A percentile compares a stretch with the other conserved stretches of the same genome.
Conservation (phyloP, 2,888 invertebrate species). For the Endotricha flammealis region DNA sequence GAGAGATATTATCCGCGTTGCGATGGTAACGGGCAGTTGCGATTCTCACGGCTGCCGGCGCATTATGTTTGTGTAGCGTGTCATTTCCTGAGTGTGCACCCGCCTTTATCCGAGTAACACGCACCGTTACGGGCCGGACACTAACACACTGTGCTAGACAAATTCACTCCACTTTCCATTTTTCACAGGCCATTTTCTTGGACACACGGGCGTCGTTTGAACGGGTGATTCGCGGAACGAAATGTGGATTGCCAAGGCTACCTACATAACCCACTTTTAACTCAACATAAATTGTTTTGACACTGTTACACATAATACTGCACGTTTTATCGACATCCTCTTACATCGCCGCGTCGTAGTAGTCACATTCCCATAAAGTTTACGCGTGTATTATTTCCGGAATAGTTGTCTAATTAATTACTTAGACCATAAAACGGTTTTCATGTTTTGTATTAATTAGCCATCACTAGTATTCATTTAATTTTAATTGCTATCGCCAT, state of each 20-base stretch:
- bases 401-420: no score
- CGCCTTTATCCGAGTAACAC: constrained; percentile 43
- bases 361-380: no score
- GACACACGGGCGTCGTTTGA: constrained; percentile 48
- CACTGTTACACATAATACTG: constrained; percentile 28
- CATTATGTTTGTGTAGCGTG: constrained; percentile 38
- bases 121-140: constrained; percentile 54
- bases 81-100: constrained; percentile 42
- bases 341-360: no score
- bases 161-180: constrained; percentile 76
- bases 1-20: constrained; percentile 45
- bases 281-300: constrained; percentile 49
- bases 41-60: constrained; percentile 48
- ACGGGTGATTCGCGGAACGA: constrained; percentile 59
- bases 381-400: no score
- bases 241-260: constrained; percentile 54
- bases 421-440: not conserved
- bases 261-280: constrained; percentile 53
- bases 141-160: constrained; percentile 64
- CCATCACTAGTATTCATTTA: constrained; percentile 3
- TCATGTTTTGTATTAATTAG: no score
- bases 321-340: constrained; percentile 7
- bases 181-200: constrained; percentile 67
- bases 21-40: constrained; percentile 39
- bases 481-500: constrained; percentile 5